Base-by-base conservation (phyloP, 2,888 invertebrate genomes). In the Nebria brevicollis region DNA sequence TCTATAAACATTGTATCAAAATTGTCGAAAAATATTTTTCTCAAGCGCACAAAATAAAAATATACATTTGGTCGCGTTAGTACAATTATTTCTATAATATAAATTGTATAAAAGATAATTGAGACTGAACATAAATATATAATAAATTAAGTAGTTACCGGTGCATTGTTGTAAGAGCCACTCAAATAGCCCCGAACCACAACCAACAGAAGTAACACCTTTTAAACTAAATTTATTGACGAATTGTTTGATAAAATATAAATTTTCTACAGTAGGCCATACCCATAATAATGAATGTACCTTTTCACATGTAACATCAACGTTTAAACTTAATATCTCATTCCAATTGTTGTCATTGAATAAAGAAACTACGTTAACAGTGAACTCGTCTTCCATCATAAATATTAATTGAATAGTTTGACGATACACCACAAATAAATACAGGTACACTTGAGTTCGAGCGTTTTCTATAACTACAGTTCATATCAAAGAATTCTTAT, bases 111-210 rank as follows among this genome's bases (percentile, higher is more conserved):
- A 72, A 72, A 78, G 72, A 34, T 13, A 66, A 43, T 72, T 77
- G 64, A 66, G 34, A 77, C 75, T 68, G 66, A 77, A 77, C 8
- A 70, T 74, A 34, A 66, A 70, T 78, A 34, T 13, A 65, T 77
- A 77, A 75, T 66, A 13, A 20, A 66, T 20, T 0, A 20, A 20
- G 20, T 66, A n/a, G 13, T 70, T 88, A 95, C 95, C 93, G 84
- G 92, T 92, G 84, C 92, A 92, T 87, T 92, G 89, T 70, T 89
- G 89, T 73, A 96, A 89, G 84, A 96, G 92, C 95, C 96, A 96
- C 88, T 96, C 96, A 43, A 96, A 89, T n/a, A 96, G 89, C 0
- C 96, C 96, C 83, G 93, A 93, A 13, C 96, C 96, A 87, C 96
- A 96, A 0, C 96, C 96, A 64, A 96, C 89, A 84, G 95, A 95